Evolutionary conservation across 2,888 invertebrate species (phyloP).

Genomic region (Tholera decimalis): DNA sequence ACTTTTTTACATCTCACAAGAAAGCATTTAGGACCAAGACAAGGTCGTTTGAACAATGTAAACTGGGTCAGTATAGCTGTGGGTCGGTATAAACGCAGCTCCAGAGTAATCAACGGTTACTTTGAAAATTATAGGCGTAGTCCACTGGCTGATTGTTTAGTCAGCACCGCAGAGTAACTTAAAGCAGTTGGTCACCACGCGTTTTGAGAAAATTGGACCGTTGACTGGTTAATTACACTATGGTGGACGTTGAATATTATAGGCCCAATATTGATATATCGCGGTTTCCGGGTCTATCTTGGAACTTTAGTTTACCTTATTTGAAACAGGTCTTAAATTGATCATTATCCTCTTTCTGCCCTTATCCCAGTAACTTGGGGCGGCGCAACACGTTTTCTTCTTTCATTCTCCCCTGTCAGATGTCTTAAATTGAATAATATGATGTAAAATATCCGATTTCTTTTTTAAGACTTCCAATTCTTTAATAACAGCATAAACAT

Average conservation of each 20-base stretch:
- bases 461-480: too few relatives aligned
- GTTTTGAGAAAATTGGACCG: neutral
- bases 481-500: too few relatives aligned
- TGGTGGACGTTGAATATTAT: neutral
- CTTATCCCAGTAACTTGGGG: too few relatives aligned
- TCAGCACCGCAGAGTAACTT: slow-evolving; percentile 28
- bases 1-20: slow-evolving; percentile 41
- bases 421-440: too few relatives aligned
- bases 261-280: neutral
- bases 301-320: too few relatives aligned
- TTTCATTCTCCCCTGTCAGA: too few relatives aligned
- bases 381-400: too few relatives aligned
- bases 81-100: slow-evolving; percentile 31
- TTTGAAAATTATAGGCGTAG: slow-evolving; percentile 56
- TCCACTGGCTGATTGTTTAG: slow-evolving; percentile 27
- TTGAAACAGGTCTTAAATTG: too few relatives aligned
- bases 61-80: slow-evolving; percentile 61
- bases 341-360: too few relatives aligned
- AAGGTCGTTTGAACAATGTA: slow-evolving; percentile 51
- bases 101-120: slow-evolving; percentile 57
- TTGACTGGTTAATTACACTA: slow-evolving; percentile 14
- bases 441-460: too few relatives aligned
- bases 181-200: slow-evolving; percentile 2
- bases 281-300: neutral
- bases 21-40: slow-evolving; percentile 32